phyloP scores from a whole-genome alignment of 2,888 invertebrate genomes.

The Lasioglossum morio region DNA sequence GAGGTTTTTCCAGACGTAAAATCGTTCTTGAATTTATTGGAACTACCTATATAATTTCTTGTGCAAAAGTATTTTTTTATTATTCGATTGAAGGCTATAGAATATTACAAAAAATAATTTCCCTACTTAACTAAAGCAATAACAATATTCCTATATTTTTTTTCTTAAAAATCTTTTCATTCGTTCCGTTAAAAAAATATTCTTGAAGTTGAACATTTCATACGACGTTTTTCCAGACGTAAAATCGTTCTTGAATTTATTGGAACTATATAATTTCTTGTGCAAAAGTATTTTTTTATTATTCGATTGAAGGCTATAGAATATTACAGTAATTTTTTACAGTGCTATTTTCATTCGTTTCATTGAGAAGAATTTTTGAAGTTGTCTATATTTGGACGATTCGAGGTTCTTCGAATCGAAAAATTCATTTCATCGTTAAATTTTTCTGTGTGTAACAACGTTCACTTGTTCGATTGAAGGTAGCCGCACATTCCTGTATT shows the following conservation, averaged over 20 bases:
- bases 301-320: not conserved
- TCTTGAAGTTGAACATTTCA: not conserved
- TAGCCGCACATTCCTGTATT: not conserved
- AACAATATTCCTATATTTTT: not conserved
- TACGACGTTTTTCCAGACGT: too few species aligned
- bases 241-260: too few species aligned
- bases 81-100: not conserved
- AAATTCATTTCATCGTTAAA: not conserved
- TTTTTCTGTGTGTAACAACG: not conserved
- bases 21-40: too few species aligned
- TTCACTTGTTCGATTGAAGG: not conserved
- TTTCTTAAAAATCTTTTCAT: not conserved
- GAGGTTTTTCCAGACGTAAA: too few species aligned
- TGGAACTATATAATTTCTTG: too few species aligned
- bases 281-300: not conserved
- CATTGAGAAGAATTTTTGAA: not conserved
- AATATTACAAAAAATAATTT: not conserved
- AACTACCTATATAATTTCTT: too few species aligned
- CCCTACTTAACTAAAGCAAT: not conserved
- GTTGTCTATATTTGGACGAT: not conserved
- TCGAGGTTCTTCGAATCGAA: not conserved
- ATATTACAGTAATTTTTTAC: not conserved
- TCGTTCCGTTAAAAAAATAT: not conserved
- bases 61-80: not conserved
- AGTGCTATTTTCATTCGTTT: not conserved